Percentiles rank a stretch among this genome's conserved stretches.
These are phyloP conservation scores for Neoseiulus cucumeris DNA, from an alignment of 1,140 invertebrate species.

Conservation along the genomic window DNA sequence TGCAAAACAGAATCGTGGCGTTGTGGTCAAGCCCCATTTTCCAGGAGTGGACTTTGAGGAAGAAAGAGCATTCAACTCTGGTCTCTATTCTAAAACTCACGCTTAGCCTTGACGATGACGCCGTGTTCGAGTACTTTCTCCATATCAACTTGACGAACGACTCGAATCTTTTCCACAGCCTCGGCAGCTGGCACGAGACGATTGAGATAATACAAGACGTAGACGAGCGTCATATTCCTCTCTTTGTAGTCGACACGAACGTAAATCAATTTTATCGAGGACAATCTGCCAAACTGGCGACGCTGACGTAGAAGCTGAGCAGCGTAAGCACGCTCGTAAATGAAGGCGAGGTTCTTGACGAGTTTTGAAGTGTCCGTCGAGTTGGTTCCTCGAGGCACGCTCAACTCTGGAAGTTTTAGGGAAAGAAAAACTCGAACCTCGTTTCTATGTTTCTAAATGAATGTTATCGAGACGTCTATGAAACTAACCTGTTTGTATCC, in stretches of 20 bases:
- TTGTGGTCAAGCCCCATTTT: too few species aligned
- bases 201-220: background rate
- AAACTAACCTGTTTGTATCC: conserved; percentile 1
- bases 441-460: too few species aligned
- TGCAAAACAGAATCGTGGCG: too few species aligned
- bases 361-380: background rate
- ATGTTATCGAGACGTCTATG: background rate
- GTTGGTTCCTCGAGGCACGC: background rate
- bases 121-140: background rate
- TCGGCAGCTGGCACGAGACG: background rate
- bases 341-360: background rate
- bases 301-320: background rate
- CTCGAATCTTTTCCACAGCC: background rate
- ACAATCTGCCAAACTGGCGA: background rate
- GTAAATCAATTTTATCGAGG: background rate
- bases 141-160: background rate
- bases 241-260: background rate
- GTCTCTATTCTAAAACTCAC: background rate
- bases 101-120: background rate
- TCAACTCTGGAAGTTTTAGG: background rate
- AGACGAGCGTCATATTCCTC: background rate
- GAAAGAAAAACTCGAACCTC: too few species aligned
- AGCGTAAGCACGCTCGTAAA: background rate
- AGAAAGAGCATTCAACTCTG: background rate
- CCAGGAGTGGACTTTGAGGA: too few species aligned